Evolutionary conservation across 1,140 invertebrate species (phyloP), one percentile per base, ranked within the genome.

Genomic region (Theocolax elegans): DNA sequence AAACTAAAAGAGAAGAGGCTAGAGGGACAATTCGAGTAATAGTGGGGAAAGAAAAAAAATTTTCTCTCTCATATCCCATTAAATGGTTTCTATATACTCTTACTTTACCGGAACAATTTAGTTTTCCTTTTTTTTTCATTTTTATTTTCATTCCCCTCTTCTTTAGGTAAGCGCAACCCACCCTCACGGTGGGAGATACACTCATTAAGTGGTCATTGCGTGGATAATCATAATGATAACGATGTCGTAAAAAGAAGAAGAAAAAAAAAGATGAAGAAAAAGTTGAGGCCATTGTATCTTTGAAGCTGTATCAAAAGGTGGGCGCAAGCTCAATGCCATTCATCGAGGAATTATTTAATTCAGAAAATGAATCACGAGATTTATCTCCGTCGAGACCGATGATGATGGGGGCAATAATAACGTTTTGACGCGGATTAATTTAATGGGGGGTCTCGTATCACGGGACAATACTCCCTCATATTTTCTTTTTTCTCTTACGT

Each of bases 171-270:
- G 48, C 19, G 27, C 2, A 12, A 38, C 6, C n/a, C 3, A 3
- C 17, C 35, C 35, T 49, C 51, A 12, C 27, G 51, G 23, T 9
- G 25, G 38, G 38, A 58, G 48, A 35, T 64, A 27, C 31, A 53
- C 17, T 65, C 19, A 64, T 65, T 53, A 53, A 53, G 35, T 2
- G 58, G 7, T 19, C 48, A 25, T 21, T 15, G n/a, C n/a, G 15
- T 49, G 58, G n/a, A 51, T 65, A 40, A 38, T 64, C 62, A 19
- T 25, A 21, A 63, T 63, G 42, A 56, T 62, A 67, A 67, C 35
- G 49, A 67, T 21, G 25, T 35, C 49, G 17, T 27, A 51, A 29
- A n/a, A 10, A 9, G 69, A n/a, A 56, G 31, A 35, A 35, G 10
- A 35, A 35, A 35, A 35, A 35, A 35, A 35, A 10, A 35, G 31